A percentile compares a stretch with the other conserved stretches of the same genome.
Conservation (phyloP, 2,797 vertebrate species). For the Chromobotia macracanthus region DNA sequence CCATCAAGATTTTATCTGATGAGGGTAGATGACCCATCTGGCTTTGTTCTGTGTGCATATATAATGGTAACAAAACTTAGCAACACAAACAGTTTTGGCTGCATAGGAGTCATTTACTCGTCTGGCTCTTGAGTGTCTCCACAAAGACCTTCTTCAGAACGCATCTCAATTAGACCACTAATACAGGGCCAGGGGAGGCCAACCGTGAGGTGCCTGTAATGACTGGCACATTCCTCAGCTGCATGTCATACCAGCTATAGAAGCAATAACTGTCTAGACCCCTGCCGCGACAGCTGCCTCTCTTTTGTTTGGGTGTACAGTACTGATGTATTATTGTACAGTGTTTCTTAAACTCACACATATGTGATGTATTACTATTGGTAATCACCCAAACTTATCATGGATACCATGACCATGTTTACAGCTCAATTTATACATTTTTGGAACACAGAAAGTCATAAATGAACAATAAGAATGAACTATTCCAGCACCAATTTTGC, state of each 20-base stretch:
- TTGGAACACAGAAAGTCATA: too few species aligned
- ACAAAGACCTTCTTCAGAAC: conserved; percentile 76
- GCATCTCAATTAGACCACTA: conserved; percentile 72
- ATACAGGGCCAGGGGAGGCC: conserved; percentile 73
- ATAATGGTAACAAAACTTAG: conserved; percentile 10
- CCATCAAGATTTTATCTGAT: conserved; percentile 1
- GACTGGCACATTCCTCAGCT: conserved; percentile 77
- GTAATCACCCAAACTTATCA: neutral
- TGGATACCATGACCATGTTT: neutral
- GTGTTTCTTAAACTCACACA: conserved; percentile 10
- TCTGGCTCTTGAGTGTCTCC: conserved; percentile 52
- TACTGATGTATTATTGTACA: neutral
- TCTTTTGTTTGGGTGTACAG: conserved; percentile 50
- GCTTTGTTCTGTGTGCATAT: conserved; percentile 20
- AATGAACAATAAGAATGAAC: too few species aligned
- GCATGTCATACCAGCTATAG: conserved; percentile 75
- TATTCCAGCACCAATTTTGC: too few species aligned
- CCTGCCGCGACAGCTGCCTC: conserved; percentile 63
- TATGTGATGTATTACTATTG: conserved; percentile 2
- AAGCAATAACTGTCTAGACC: conserved; percentile 61
- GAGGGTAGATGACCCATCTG: neutral
- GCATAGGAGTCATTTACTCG: conserved; percentile 34
- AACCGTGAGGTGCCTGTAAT: conserved; percentile 71
- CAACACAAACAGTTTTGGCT: conserved; percentile 13
- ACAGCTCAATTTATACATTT: too few species aligned